Evolutionary conservation across 2,113 vertebrate genomes (phyloP).

Genomic region (Otocyon megalotis): DNA sequence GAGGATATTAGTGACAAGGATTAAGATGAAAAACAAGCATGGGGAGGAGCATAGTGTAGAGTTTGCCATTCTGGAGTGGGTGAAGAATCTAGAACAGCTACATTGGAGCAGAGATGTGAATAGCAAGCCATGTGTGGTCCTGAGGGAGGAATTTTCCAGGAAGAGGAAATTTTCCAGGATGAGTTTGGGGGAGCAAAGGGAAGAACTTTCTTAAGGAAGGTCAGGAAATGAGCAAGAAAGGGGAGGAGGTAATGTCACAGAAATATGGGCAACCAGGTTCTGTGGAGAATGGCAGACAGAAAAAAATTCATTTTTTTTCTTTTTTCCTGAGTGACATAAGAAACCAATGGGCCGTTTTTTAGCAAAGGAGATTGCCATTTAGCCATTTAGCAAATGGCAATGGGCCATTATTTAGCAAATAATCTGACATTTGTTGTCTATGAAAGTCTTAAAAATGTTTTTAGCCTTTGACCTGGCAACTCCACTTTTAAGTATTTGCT

Average conservation of each 20-base stretch:
- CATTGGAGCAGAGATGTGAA: not conserved
- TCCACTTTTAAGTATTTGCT: conserved; percentile 36
- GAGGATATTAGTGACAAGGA: not conserved
- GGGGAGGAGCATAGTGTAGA: not conserved
- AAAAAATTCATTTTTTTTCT: not conserved
- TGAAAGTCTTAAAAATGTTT: not conserved
- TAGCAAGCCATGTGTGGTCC: not conserved
- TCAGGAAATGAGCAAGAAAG: not conserved
- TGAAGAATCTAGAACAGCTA: not conserved
- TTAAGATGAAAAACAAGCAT: not conserved
- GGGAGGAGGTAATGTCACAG: not conserved
- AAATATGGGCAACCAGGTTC: not conserved
- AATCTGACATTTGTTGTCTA: not conserved
- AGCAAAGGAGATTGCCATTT: conserved; percentile 22
- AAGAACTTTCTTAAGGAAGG: not conserved
- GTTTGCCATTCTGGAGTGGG: not conserved
- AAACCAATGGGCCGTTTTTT: not conserved
- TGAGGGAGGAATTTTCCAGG: not conserved
- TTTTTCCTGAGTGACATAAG: not conserved
- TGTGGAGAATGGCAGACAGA: not conserved
- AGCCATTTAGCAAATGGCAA: no score
- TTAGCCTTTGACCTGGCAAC: not conserved
- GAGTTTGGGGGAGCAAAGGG: not conserved
- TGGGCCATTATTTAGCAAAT: not conserved
- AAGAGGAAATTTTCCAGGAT: not conserved